Evolutionary conservation across 2,888 invertebrate species (phyloP).

Genomic region (Oscheius sp.): DNA sequence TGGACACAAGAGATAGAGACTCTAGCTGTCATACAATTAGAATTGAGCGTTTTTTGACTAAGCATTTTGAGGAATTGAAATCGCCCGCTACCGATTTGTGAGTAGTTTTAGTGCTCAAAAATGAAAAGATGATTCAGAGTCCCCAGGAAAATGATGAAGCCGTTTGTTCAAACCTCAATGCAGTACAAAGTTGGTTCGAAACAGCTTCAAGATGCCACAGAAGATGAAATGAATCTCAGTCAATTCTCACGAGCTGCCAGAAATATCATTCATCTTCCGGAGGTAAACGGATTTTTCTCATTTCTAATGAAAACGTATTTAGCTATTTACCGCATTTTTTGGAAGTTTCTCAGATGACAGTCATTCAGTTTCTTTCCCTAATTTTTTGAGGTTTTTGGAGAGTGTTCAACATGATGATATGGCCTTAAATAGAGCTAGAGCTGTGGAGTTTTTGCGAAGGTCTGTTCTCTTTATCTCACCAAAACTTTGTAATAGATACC

Average conservation of each 20-base stretch:
- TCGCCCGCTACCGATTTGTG: constrained; percentile 48
- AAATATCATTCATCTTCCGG: constrained; percentile 51
- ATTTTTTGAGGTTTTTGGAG: constrained; percentile 56
- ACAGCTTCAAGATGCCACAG: constrained; percentile 65
- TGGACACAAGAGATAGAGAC: constrained; percentile 50
- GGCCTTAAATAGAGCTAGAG: constrained; percentile 46
- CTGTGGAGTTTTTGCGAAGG: constrained; percentile 56
- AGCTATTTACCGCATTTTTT: constrained; percentile 44
- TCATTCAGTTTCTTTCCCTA: constrained; percentile 52
- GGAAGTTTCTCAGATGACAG: constrained; percentile 40
- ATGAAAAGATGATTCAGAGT: constrained; percentile 48
- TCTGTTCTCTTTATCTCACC: too few species aligned
- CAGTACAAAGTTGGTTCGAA: constrained; percentile 67
- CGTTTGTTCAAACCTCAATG: constrained; percentile 67
- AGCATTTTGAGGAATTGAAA: constrained; percentile 62
- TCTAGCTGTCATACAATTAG: constrained; percentile 55
- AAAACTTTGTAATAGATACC: constrained; percentile 37
- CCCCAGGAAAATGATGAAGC: constrained; percentile 69
- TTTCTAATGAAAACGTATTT: background rate
- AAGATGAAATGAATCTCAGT: constrained; percentile 60
- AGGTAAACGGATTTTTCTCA: too few species aligned
- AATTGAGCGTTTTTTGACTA: constrained; percentile 65
- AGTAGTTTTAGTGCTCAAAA: constrained; percentile 19
- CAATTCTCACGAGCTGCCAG: constrained; percentile 52
- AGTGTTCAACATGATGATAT: constrained; percentile 54